A percentile compares a stretch with the other conserved stretches of the same genome.
phyloP scores from a whole-genome alignment of 2,888 invertebrate genomes.

The Loripinus fragilis region DNA sequence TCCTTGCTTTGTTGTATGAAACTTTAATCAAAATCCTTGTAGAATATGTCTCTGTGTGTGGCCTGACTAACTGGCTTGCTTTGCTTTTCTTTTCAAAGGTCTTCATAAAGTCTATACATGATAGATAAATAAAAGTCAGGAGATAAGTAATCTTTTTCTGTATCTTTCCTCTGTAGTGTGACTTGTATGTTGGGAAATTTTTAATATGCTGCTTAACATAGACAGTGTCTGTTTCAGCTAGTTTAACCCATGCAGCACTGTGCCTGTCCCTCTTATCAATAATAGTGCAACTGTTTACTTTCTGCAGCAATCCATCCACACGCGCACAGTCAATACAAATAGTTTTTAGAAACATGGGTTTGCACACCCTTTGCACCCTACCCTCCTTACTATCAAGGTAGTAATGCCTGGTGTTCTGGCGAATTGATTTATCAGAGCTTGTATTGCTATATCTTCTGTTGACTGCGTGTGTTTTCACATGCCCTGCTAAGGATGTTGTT shows the following conservation, averaged over 20 bases:
- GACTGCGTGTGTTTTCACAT: not conserved
- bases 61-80: not conserved
- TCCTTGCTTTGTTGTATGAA: slow-evolving; percentile 12
- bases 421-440: not conserved
- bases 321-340: not conserved
- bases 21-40: slow-evolving; percentile 11
- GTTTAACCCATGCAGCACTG: not conserved
- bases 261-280: slow-evolving; percentile 5
- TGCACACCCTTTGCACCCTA: not conserved
- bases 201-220: not conserved
- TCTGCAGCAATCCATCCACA: not conserved
- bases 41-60: not conserved
- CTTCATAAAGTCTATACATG: slow-evolving; percentile 12
- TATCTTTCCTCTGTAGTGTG: slow-evolving; percentile 11
- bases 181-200: slow-evolving; percentile 8
- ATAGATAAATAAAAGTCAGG: not conserved
- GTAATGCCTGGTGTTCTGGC: slow-evolving; percentile 7
- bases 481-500: not conserved
- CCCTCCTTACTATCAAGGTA: not conserved
- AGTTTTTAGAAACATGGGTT: not conserved
- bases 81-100: slow-evolving; percentile 6
- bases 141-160: slow-evolving; percentile 18
- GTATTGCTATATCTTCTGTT: not conserved
- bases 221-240: not conserved
- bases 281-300: not conserved